phyloP scores from a whole-genome alignment of 2,888 invertebrate species.

The Rhimphoctona megacephalus region DNA sequence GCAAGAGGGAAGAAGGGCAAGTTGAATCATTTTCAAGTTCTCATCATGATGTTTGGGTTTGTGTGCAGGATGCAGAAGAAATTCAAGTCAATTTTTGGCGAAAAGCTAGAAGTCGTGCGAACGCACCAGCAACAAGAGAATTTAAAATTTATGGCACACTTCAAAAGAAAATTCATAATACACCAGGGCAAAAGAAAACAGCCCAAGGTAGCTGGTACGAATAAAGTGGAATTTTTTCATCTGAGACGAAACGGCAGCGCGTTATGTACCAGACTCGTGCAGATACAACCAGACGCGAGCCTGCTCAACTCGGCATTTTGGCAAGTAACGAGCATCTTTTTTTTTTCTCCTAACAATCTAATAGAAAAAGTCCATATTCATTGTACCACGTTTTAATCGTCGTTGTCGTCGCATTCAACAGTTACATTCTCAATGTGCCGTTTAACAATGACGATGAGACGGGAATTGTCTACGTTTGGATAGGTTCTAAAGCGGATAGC shows the following conservation, averaged over 20 bases:
- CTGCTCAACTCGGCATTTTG: constrained; percentile 97
- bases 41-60: background rate
- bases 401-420: constrained; percentile 80
- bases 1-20: background rate
- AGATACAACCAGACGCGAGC: constrained; percentile 94
- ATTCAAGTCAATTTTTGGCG: constrained; percentile 94
- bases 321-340: constrained; percentile 85
- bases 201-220: constrained; percentile 78
- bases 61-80: constrained; percentile 91
- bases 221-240: constrained; percentile 95
- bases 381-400: constrained; percentile 1
- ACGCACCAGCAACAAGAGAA: constrained; percentile 99
- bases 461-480: constrained; percentile 98
- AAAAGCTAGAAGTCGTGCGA: constrained; percentile 96
- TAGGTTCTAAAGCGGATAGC: constrained; percentile 93
- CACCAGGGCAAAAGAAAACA: constrained; percentile 93
- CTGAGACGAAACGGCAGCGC: constrained; percentile 98
- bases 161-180: constrained; percentile 97
- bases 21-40: background rate
- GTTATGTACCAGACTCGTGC: constrained; percentile 96
- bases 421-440: constrained; percentile 96
- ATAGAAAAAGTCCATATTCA: background rate
- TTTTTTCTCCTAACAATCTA: background rate
- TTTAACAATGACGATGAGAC: constrained; percentile 94
- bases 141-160: constrained; percentile 98